phyloP scores from a whole-genome alignment of 2,797 vertebrate genomes.

The Microtus agrestis region DNA sequence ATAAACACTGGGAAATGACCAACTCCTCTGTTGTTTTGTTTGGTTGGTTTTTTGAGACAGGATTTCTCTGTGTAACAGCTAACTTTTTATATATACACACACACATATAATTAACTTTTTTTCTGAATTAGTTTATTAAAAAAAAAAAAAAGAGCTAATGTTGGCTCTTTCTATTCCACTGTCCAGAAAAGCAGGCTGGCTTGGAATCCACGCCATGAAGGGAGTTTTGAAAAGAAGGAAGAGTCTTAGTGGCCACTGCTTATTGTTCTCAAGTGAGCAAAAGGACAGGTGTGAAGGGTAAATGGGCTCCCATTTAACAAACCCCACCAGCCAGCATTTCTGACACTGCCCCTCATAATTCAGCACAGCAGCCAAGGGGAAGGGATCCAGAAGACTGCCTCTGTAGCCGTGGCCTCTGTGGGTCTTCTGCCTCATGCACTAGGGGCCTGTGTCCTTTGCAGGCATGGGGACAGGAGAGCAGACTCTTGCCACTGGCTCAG shows the following conservation, averaged over 20 bases:
- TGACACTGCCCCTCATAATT: neutral
- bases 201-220: neutral
- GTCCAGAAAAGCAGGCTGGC: neutral
- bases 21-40: neutral
- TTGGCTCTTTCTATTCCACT: conserved; percentile 23
- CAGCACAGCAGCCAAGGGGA: neutral
- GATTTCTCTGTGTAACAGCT: neutral
- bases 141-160: neutral
- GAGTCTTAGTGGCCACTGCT: neutral
- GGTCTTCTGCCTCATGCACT: neutral
- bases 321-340: neutral
- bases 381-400: neutral
- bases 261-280: neutral
- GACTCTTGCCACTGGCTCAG: neutral
- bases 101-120: conserved; percentile 52
- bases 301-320: neutral
- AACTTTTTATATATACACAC: neutral
- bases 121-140: conserved; percentile 58
- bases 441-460: neutral
- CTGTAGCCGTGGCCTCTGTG: neutral
- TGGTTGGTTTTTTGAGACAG: neutral
- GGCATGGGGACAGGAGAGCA: neutral
- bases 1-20: neutral
- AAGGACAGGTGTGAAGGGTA: neutral
- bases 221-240: conserved; percentile 32